phyloP scores from a whole-genome alignment of 2,113 vertebrate species.

The Boleophthalmus pectinirostris region DNA sequence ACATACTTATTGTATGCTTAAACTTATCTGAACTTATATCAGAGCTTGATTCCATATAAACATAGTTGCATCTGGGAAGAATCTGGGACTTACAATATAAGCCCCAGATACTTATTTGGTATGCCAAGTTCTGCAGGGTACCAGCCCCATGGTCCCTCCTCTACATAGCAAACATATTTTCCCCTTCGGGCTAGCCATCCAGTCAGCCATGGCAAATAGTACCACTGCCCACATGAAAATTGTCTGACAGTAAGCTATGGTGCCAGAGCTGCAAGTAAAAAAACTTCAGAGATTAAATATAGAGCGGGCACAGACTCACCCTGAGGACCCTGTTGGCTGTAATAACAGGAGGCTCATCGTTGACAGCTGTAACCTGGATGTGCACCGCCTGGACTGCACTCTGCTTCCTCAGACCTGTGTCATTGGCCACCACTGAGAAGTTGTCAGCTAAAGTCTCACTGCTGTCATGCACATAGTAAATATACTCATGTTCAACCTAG shows the following conservation, averaged over 20 bases:
- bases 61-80: too few relatives aligned
- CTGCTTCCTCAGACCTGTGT: constrained; percentile 82
- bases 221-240: constrained; percentile 46
- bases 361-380: constrained; percentile 82
- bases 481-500: constrained; percentile 86
- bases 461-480: constrained; percentile 87
- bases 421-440: constrained; percentile 85
- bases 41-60: not conserved
- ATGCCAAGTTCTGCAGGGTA: constrained; percentile 23
- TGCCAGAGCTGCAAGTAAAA: constrained; percentile 50
- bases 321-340: constrained; percentile 84
- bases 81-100: not conserved
- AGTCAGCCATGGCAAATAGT: constrained; percentile 37
- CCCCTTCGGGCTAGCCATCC: constrained; percentile 17
- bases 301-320: constrained; percentile 77
- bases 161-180: constrained; percentile 63
- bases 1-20: too few relatives aligned
- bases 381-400: constrained; percentile 80
- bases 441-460: constrained; percentile 82
- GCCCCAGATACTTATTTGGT: constrained; percentile 1
- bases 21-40: not conserved
- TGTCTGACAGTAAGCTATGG: constrained; percentile 37
- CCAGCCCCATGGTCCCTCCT: constrained; percentile 35
- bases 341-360: constrained; percentile 85
- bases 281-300: constrained; percentile 56